Conservation (phyloP, 2,113 vertebrate species). For the Malaclemys terrapin region DNA sequence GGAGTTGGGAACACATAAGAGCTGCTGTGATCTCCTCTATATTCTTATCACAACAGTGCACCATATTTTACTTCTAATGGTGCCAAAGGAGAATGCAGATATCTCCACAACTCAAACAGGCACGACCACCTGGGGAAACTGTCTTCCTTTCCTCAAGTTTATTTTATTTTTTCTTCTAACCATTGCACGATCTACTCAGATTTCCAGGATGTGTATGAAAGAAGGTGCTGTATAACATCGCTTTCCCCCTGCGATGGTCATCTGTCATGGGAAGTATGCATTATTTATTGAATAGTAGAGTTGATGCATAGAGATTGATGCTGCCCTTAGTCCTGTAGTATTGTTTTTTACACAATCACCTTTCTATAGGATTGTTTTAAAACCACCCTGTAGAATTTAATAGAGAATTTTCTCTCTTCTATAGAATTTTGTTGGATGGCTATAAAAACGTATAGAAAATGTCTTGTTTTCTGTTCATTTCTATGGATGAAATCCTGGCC, state of each 20-base stretch:
- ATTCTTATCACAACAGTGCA: background rate
- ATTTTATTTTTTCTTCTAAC: background rate
- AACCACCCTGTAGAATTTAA: background rate
- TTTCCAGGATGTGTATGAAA: background rate
- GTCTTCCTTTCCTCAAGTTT: background rate
- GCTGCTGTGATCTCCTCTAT: background rate
- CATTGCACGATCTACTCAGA: background rate
- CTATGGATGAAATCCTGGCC: background rate
- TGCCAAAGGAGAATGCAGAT: background rate
- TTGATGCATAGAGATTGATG: background rate
- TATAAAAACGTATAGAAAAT: conserved; percentile 23
- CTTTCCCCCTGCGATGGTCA: background rate
- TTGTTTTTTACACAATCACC: background rate
- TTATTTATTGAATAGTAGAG: conserved; percentile 16
- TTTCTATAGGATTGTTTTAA: background rate
- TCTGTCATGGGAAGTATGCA: background rate
- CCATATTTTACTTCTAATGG: background rate
- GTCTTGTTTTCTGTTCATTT: background rate
- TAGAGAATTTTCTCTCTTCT: background rate
- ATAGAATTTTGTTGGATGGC: conserved; percentile 35
- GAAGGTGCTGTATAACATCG: background rate
- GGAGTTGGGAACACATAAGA: background rate
- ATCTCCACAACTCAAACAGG: background rate
- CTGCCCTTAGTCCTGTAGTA: background rate
- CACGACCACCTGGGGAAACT: background rate